A percentile compares a stretch with the other conserved stretches of the same genome.
phyloP scores from a whole-genome alignment of 2,797 vertebrate genomes.

The Leptatherina wallacei region DNA sequence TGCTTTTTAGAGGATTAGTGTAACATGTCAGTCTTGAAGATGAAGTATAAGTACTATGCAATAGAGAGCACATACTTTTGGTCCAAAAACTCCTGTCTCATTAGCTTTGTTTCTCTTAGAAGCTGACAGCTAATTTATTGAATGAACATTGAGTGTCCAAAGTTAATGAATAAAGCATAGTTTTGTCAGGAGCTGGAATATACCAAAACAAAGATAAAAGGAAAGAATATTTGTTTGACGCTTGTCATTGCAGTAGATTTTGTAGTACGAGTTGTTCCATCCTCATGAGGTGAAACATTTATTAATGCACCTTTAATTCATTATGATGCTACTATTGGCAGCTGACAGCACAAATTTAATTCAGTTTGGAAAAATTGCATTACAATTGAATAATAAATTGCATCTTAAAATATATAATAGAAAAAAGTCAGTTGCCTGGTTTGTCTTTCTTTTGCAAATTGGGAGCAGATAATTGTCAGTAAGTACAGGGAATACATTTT shows the following conservation, averaged over 20 bases:
- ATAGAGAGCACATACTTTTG: background rate
- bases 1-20: slow-evolving; percentile 5
- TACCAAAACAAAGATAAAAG: background rate
- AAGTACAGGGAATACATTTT: background rate
- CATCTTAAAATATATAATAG: background rate
- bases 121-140: slow-evolving; percentile 5
- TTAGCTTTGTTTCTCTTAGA: background rate
- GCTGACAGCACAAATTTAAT: background rate
- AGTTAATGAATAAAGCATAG: background rate
- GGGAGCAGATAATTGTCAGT: background rate
- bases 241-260: background rate
- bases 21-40: background rate
- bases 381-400: background rate
- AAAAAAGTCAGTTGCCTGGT: background rate
- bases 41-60: background rate
- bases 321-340: background rate
- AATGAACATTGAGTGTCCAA: background rate
- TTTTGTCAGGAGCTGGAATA: slow-evolving; percentile 2
- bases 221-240: background rate
- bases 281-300: background rate
- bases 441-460: background rate
- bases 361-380: background rate
- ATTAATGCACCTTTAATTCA: background rate
- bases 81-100: background rate
- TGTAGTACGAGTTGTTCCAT: background rate